phyloP scores from a whole-genome alignment of 2,113 vertebrate species.

The Hemiprocne comata region DNA sequence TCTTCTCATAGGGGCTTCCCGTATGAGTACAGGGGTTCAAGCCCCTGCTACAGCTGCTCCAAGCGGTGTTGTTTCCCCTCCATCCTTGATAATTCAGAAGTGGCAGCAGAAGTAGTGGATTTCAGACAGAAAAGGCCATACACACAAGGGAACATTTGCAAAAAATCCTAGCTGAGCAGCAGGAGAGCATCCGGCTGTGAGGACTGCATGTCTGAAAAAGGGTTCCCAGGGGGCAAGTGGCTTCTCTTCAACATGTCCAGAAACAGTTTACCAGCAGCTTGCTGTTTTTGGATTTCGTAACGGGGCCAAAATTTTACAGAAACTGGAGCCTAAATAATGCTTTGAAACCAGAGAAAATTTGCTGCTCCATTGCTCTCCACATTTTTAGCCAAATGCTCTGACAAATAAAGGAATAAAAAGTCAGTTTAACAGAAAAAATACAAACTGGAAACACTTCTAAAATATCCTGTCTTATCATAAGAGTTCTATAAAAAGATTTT shows the following conservation, averaged over 20 bases:
- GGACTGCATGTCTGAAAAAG: neutral
- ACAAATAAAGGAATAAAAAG: neutral
- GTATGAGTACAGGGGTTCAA: neutral
- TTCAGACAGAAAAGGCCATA: neutral
- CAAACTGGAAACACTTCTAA: neutral
- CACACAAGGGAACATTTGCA: neutral
- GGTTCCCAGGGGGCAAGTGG: rapidly evolving
- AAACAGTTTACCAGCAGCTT: neutral
- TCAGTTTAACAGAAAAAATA: neutral
- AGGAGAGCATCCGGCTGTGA: neutral
- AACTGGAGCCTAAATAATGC: neutral
- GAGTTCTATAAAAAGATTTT: neutral
- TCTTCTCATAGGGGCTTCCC: neutral
- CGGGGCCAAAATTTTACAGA: neutral
- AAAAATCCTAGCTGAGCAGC: neutral
- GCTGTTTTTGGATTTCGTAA: neutral
- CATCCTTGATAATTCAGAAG: neutral
- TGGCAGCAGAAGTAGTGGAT: neutral
- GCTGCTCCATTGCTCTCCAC: neutral
- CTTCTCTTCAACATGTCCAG: neutral
- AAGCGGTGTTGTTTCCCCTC: neutral
- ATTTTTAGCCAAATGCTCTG: neutral
- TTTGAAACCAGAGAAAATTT: neutral
- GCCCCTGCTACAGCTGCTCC: neutral
- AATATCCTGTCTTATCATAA: neutral